Base-by-base conservation (phyloP, 2,797 vertebrate species). In the Hirundo rustica region DNA sequence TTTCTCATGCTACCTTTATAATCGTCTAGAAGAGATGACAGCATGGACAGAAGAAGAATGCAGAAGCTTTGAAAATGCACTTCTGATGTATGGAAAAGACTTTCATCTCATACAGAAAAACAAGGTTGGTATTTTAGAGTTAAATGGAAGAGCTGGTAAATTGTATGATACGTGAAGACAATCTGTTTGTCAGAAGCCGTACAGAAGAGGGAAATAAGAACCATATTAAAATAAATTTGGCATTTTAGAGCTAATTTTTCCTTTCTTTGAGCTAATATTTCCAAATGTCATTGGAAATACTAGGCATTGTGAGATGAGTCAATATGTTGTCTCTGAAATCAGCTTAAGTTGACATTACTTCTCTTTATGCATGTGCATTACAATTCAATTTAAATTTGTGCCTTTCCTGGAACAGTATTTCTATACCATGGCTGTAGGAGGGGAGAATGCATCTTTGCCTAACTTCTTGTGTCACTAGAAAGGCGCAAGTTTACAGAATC, bases 91-190 rank as follows among this genome's bases (percentile, higher is more conserved):
- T 94, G 99, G 99, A 91, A 99, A 99, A 96, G 99, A 99, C 90
- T 99, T 99, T 86, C 98, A 99, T 98, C 99, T 99, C 93, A 99
- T 99, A 98, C 99, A 99, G 98, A 99, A 99, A 98, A 99, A 99
- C 94, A 99, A 99, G 98, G 99, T 99, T 93, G 97, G 86, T 92
- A 38, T 44, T 87, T 79, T 61, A 67, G 32, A 79, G 36, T 73
- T 77, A 72, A 91, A 38, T 75, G 32, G 26, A 76, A 68, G 45
- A 82, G 71, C 9, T 64, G 6, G 25, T 60, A 61, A 11, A 32
- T 79, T 34, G 13, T 68, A 17, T 2, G 1, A 17, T 73, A 14
- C 32, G 6, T 71, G 21, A 45, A 74, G 84, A 38, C 38, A 76
- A 13, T 36, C 18, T 15, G 25, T 79, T 89, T 92, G 25, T 92